phyloP scores from a whole-genome alignment of 2,113 vertebrate species.

The Aplodontia rufa region DNA sequence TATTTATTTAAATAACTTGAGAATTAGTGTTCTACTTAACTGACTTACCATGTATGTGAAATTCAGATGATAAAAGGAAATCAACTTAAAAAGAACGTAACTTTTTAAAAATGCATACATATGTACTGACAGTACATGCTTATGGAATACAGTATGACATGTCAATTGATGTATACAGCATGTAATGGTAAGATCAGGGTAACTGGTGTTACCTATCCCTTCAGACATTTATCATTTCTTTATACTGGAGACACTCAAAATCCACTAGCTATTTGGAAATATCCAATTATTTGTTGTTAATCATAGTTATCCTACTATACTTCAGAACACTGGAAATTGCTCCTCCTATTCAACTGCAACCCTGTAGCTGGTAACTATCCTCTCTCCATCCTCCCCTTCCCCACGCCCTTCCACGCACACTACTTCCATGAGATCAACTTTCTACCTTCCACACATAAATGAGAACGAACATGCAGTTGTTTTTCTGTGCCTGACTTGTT shows the following conservation, averaged over 20 bases:
- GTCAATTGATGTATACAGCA: not conserved
- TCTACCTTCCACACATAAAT: too few relatives aligned
- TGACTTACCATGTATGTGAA: not conserved
- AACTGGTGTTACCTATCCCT: not conserved
- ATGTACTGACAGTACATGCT: not conserved
- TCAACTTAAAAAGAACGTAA: not conserved
- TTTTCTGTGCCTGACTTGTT: not conserved
- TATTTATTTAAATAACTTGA: not conserved
- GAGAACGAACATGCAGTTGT: accelerated
- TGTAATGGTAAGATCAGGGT: not conserved
- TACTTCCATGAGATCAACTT: accelerated
- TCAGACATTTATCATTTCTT: not conserved
- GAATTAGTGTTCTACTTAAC: not conserved
- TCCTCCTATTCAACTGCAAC: not conserved
- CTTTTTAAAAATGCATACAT: not conserved
- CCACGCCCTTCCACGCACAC: not conserved
- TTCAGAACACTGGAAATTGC: not conserved
- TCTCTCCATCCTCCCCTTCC: not conserved
- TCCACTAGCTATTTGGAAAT: not conserved
- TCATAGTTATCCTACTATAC: not conserved
- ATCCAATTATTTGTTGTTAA: not conserved
- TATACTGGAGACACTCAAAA: not conserved
- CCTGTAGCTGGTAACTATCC: not conserved
- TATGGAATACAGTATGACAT: not conserved
- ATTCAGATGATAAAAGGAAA: not conserved